Evolutionary conservation across 2,113 vertebrate species (phyloP).

Genomic region (Gallinago undulata): DNA sequence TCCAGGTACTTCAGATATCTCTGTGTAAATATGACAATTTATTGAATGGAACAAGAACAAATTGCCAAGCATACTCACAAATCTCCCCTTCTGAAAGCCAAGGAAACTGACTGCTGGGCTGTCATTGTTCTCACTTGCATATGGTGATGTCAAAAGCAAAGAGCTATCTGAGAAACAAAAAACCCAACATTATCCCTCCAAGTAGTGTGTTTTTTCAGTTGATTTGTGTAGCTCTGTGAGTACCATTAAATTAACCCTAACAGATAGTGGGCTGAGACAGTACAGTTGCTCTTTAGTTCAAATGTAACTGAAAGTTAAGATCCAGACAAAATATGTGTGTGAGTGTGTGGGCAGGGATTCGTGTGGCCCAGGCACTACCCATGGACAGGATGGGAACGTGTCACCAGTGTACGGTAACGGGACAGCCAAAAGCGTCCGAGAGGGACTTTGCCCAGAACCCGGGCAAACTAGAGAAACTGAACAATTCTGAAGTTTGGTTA

Average conservation of each 20-base stretch:
- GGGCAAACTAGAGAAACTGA: not conserved
- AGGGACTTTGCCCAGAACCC: not conserved
- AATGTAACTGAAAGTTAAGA: not conserved
- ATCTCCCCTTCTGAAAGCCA: not conserved
- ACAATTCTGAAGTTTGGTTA: not conserved
- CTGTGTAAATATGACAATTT: not conserved
- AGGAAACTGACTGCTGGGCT: not conserved
- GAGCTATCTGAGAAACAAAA: not conserved
- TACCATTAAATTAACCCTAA: not conserved
- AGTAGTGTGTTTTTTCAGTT: not conserved
- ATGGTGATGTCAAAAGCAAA: not conserved
- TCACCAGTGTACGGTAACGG: rapidly evolving
- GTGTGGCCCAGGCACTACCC: not conserved
- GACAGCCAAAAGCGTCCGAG: not conserved
- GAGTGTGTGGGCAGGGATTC: not conserved
- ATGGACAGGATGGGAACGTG: rapidly evolving
- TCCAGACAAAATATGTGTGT: rapidly evolving
- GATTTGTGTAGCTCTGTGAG: not conserved
- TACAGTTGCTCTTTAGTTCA: not conserved
- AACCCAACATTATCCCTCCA: not conserved
- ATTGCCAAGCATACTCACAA: not conserved
- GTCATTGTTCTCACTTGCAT: not conserved
- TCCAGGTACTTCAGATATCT: not conserved
- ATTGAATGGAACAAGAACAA: not conserved
- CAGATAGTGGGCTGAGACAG: not conserved